Conservation (phyloP, 2,888 invertebrate species). For the Melinaea menophilus region DNA sequence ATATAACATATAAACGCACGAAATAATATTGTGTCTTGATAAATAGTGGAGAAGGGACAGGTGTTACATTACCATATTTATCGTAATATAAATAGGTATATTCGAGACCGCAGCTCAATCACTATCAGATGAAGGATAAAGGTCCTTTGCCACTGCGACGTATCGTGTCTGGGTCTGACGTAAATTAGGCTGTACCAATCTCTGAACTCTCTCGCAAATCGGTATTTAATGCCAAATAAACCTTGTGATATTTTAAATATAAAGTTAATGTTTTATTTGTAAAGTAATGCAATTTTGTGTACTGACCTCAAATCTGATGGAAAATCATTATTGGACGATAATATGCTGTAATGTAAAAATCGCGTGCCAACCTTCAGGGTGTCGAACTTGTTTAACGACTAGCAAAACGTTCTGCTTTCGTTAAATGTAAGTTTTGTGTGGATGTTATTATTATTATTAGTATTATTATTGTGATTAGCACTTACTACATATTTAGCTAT, state of each 20-base stretch:
- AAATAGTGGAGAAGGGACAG: not conserved
- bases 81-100: not conserved
- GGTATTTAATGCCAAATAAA: not conserved
- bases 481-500: too few relatives aligned
- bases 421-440: not conserved
- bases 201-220: too few relatives aligned
- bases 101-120: not conserved
- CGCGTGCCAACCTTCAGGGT: not conserved
- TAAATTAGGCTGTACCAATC: too few relatives aligned
- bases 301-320: constrained; percentile 1
- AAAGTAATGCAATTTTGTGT: constrained; percentile 3
- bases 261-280: not conserved
- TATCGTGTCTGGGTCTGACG: too few relatives aligned
- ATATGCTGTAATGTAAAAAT: constrained; percentile 3
- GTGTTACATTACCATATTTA: not conserved
- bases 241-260: not conserved
- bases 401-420: not conserved
- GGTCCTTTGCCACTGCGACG: not conserved
- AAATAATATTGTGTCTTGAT: too few relatives aligned
- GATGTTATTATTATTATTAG: too few relatives aligned
- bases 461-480: too few relatives aligned
- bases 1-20: too few relatives aligned
- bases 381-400: not conserved
- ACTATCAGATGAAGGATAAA: constrained; percentile 3
- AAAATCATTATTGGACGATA: constrained; percentile 4